phyloP scores from a whole-genome alignment of 30 jellyfish, hydroid and myxozoan species.

The Rhopilema esculentum region DNA sequence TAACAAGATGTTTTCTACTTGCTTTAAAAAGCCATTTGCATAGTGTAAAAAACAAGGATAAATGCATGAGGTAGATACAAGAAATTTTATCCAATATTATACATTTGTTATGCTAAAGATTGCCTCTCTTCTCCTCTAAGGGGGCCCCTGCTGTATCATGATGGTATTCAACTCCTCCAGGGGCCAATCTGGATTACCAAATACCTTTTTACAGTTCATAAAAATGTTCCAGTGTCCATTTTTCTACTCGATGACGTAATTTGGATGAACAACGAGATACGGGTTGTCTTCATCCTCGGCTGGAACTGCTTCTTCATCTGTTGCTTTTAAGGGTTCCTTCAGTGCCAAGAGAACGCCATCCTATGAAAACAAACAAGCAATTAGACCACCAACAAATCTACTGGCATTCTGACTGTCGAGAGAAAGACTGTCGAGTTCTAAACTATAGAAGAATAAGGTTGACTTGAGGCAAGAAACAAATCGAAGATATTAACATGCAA shows the following conservation, averaged over 20 bases:
- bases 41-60: neutral
- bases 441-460: too few relatives aligned
- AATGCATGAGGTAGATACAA: neutral
- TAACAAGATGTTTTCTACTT: neutral
- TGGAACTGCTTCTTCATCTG: conserved; percentile 67
- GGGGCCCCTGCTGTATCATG: neutral
- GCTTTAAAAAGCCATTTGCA: neutral
- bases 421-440: too few relatives aligned
- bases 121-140: neutral
- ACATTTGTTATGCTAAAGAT: neutral
- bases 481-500: too few relatives aligned
- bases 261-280: conserved; percentile 97
- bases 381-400: neutral
- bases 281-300: conserved; percentile 94
- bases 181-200: neutral
- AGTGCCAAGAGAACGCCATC: conserved; percentile 92
- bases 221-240: neutral
- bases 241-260: conserved; percentile 81
- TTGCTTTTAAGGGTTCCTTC: conserved; percentile 76
- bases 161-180: neutral
- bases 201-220: neutral
- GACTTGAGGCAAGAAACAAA: too few relatives aligned
- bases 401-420: too few relatives aligned
- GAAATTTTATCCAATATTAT: neutral
- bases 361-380: conserved; percentile 36